Conservation (phyloP, 2,113 vertebrate genomes). For the Nymphicus hollandicus region DNA sequence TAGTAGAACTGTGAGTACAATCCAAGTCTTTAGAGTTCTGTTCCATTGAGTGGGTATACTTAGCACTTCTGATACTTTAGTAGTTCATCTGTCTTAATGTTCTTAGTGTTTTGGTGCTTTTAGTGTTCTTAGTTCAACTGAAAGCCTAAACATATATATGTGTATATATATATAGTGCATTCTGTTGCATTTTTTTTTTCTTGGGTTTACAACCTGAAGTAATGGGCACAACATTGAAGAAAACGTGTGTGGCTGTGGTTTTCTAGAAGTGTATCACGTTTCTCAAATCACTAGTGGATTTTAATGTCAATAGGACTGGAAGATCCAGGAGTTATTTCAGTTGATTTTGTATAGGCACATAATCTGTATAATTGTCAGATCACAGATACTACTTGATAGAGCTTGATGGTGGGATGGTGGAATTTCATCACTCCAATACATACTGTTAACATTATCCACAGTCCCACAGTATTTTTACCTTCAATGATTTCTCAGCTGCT, state of each 20-base stretch:
- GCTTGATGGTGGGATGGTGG: neutral
- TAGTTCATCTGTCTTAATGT: neutral
- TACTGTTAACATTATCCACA: neutral
- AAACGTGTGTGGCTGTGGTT: neutral
- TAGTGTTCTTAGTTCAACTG: neutral
- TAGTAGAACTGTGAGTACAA: fast-evolving
- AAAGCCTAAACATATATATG: neutral
- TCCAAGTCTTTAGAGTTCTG: neutral
- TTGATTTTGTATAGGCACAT: neutral
- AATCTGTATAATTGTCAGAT: neutral
- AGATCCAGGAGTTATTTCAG: neutral
- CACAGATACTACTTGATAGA: neutral
- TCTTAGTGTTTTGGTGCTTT: neutral
- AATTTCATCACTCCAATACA: fast-evolving
- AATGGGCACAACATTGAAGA: neutral
- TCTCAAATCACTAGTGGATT: neutral
- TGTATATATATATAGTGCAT: neutral
- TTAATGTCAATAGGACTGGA: neutral
- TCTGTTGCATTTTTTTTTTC: neutral
- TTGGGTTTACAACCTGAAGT: neutral
- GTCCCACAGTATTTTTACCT: neutral
- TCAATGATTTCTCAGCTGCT: neutral
- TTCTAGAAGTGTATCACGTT: neutral
- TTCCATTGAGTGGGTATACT: neutral
- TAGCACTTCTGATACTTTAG: neutral